phyloP scores from a whole-genome alignment of 2,113 vertebrate genomes.

The Leptocoma aspasia region DNA sequence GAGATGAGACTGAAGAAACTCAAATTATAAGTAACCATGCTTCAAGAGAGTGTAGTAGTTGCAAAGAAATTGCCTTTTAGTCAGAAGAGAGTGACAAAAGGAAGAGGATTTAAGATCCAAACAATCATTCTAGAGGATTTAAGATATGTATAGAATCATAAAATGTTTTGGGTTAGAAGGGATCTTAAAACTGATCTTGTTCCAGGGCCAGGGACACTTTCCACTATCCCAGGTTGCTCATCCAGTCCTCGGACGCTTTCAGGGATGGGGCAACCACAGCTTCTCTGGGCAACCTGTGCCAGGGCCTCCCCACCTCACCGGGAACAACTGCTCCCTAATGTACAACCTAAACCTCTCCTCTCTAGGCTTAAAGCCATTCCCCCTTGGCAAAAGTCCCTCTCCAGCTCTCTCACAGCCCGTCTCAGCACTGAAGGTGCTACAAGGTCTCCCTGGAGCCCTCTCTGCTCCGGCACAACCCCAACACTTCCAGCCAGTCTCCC shows the following conservation, averaged over 20 bases:
- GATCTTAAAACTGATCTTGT: background rate
- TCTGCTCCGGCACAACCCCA: background rate
- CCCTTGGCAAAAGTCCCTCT: background rate
- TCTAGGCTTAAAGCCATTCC: too few relatives aligned
- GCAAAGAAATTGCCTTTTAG: background rate
- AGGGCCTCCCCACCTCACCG: background rate
- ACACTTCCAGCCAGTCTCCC: background rate
- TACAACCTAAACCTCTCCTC: background rate
- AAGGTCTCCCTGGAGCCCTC: background rate
- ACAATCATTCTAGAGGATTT: background rate
- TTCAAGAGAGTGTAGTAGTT: background rate
- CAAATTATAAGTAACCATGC: rapidly evolving
- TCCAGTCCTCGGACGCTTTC: background rate
- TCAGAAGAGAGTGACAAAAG: background rate
- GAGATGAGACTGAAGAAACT: too few relatives aligned
- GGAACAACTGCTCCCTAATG: background rate
- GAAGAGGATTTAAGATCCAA: background rate
- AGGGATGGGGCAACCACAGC: background rate
- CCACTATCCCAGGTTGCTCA: background rate
- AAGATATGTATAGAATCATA: background rate
- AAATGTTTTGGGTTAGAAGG: background rate
- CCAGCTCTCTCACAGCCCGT: background rate
- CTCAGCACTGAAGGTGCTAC: background rate
- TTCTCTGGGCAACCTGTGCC: background rate
- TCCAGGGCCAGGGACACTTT: background rate